Evolutionary conservation across 2,113 vertebrate genomes (phyloP), one percentile per base, ranked within the genome.

Genomic region (Gymnogyps californianus): DNA sequence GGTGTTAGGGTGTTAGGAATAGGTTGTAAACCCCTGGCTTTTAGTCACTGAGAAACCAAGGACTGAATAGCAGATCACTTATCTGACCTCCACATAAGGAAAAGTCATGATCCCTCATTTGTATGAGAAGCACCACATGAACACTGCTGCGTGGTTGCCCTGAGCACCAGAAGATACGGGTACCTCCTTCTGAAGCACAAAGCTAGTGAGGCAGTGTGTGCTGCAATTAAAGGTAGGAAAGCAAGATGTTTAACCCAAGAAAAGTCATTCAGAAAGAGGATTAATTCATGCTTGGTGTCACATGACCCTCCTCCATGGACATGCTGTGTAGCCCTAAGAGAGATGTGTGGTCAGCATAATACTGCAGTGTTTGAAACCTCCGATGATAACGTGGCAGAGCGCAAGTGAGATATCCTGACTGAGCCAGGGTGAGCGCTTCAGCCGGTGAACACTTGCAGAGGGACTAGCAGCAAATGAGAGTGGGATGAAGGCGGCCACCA

Each of bases 1-100:
- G 31, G 58, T 51, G 52, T 85, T 58, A 85, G 38, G n/a, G 72
- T 91, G 61, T 88, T 74, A 66, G 16, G 42, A 90, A 65, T 7
- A 83, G 75, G 62, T 66, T 83, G 54, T 87, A 83, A 87, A 94
- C 54, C 32, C 20, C 66, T 92, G 36, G 8, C 64, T 15, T 83
- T 80, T 83, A 36, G 84, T 85, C 85, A 96, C 34, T 86, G 59
- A 92, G 28, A 87, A 95, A 96, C 67, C n/a, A 88, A 88, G 79
- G 38, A 83, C 1, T 71, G 75, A 83, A 25, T 15, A 58, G 25
- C 29, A 90, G 70, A 65, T 82, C 54, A 61, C n/a, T 54, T n/a
- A 62, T 57, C 61, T 78, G 75, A 92, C 76, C 64, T 77, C 21
- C 51, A 32, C 2, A 2, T 58, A 22, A 83, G 11, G 26, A 88